These are phyloP conservation scores for Oceanodroma tethys DNA, from an alignment of 2,113 vertebrate genomes.

Conservation along the genomic window DNA sequence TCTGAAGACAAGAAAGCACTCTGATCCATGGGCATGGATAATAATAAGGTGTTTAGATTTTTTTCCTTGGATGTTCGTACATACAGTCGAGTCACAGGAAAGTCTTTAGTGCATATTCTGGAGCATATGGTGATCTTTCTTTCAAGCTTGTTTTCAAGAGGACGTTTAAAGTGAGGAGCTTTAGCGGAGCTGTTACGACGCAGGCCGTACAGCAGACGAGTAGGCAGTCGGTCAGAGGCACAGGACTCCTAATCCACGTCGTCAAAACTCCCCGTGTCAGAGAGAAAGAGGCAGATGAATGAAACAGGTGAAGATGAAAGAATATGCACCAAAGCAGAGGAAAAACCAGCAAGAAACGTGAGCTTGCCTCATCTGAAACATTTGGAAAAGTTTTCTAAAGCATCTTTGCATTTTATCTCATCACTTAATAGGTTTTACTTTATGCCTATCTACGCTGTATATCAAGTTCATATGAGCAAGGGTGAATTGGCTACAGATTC, in stretches of 20 bases:
- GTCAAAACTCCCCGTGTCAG: neutral
- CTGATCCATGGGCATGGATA: neutral
- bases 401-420: neutral
- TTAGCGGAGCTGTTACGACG: neutral
- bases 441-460: accelerated
- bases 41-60: neutral
- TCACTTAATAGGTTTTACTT: neutral
- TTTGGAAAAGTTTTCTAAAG: neutral
- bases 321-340: neutral
- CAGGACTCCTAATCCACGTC: neutral
- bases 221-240: neutral
- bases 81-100: neutral
- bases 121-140: neutral
- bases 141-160: neutral
- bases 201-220: neutral
- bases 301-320: neutral
- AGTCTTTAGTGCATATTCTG: neutral
- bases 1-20: neutral
- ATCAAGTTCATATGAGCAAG: neutral
- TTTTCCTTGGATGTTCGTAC: neutral
- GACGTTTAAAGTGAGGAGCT: neutral
- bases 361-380: neutral
- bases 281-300: neutral
- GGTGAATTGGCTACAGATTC: neutral
- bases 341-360: neutral